Percentiles rank a stretch among this genome's conserved stretches.
phyloP scores from a whole-genome alignment of 2,888 invertebrate genomes.

The Pachydiplax longipennis region DNA sequence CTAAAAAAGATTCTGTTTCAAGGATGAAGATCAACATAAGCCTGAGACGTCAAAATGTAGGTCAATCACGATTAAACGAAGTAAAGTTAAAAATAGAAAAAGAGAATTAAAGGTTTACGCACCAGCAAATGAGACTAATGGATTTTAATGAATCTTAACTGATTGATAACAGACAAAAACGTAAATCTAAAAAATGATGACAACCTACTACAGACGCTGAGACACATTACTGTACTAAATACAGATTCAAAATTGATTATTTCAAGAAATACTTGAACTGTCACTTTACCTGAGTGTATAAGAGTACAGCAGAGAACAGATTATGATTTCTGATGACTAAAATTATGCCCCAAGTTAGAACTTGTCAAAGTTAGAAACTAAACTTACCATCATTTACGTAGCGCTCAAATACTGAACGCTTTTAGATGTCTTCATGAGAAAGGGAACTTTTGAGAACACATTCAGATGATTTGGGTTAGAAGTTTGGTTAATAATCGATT shows the following conservation, averaged over 20 bases:
- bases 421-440: neutral
- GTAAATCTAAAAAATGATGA: too few species aligned
- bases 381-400: neutral
- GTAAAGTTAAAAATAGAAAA: too few species aligned
- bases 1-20: too few species aligned
- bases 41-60: too few species aligned
- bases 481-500: neutral
- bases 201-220: too few species aligned
- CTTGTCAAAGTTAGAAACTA: neutral
- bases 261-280: neutral
- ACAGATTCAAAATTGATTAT: neutral
- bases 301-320: neutral
- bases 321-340: neutral
- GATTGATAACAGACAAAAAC: too few species aligned
- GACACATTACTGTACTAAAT: too few species aligned
- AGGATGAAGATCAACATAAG: too few species aligned
- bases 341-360: neutral
- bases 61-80: too few species aligned
- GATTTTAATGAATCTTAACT: too few species aligned
- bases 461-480: neutral
- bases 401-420: neutral
- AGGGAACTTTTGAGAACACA: neutral
- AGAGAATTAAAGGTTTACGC: too few species aligned
- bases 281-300: neutral
- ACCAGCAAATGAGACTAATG: too few species aligned